Evolutionary conservation across 2,888 invertebrate species (phyloP), one percentile per base, ranked within the genome.

Genomic region (Macrophya alboannulata): DNA sequence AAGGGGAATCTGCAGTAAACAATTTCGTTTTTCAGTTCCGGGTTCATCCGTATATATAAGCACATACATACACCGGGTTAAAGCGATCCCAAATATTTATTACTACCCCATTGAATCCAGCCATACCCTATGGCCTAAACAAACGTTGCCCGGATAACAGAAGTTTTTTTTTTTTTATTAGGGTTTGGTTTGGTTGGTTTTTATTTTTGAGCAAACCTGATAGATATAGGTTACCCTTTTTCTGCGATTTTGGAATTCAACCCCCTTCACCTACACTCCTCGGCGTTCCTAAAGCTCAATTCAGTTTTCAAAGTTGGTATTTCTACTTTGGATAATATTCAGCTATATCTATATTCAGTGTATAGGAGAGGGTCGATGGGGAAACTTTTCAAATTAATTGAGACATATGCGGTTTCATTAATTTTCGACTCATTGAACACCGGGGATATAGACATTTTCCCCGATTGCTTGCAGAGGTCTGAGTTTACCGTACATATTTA

Each of bases 201-300:
- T 48, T 10, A 48, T 12, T 55, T 55, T 15, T 55, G 4, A 55
- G 10, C 55, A 87, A 87, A 89, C 87, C 86, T 87, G 84, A 55
- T 85, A 85, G 86, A 87, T 48, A 48, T 12, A 48, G 48, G 48
- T 48, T 48, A 12, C 48, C 21, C 62, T 25, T 25, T 62, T 62
- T 62, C 12, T 12, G 62, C n/a, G 31, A 31, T 25, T 62, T 25
- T 25, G 8, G 25, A 25, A 21, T 62, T 62, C 12, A 62, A 31
- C 31, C 31, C 31, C 31, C 31, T 2, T 10, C 25, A 21, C 25
- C 10, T 25, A 25, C 5, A 12, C 25, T 62, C 62, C 48, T 9
- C 62, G 4, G n/a, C 55, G 6, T 55, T 17, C 62, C 62, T 62
- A 25, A 12, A 62, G 62, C 62, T 62, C 21, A 62, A 62, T 62